These are phyloP conservation scores for Chondrosia reniformis DNA, from an alignment of 37 sponge, comb jelly and placozoan species.

Conservation along the genomic window DNA sequence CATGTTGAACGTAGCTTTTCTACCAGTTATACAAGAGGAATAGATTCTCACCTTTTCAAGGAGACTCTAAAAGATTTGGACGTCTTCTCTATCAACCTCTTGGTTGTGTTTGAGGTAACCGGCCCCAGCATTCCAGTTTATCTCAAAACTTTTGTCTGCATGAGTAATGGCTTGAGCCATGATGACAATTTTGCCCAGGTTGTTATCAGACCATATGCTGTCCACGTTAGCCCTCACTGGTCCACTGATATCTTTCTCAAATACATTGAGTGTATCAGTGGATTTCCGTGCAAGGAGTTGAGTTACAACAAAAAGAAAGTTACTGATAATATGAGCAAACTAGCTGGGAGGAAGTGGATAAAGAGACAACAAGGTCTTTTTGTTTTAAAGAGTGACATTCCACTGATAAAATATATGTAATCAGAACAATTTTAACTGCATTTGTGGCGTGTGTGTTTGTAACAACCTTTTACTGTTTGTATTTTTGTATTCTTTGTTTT, in stretches of 20 bases:
- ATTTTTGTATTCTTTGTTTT: not conserved
- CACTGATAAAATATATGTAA: not conserved
- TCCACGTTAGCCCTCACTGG: conserved; percentile 61
- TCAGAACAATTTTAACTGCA: not conserved
- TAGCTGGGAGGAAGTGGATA: not conserved
- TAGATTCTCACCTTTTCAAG: conserved; percentile 24
- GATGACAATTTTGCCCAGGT: conserved; percentile 25
- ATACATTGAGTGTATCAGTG: conserved; percentile 48
- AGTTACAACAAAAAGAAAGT: conserved; percentile 7
- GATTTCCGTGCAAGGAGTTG: conserved; percentile 34
- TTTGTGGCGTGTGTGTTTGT: no score
- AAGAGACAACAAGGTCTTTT: conserved; percentile 8
- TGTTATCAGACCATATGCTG: conserved; percentile 18
- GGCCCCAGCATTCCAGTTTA: conserved; percentile 54
- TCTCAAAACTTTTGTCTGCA: not conserved
- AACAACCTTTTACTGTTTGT: not conserved
- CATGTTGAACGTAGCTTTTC: not conserved
- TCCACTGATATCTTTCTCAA: conserved; percentile 34
- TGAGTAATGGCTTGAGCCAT: not conserved
- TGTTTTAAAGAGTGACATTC: not conserved
- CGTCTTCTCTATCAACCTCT: conserved; percentile 1
- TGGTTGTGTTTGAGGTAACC: conserved; percentile 48
- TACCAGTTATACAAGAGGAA: no score
- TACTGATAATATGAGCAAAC: not conserved
- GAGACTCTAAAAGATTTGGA: conserved; percentile 30